Evolutionary conservation across 2,113 vertebrate genomes (phyloP).

Genomic region (Ascaphus truei): DNA sequence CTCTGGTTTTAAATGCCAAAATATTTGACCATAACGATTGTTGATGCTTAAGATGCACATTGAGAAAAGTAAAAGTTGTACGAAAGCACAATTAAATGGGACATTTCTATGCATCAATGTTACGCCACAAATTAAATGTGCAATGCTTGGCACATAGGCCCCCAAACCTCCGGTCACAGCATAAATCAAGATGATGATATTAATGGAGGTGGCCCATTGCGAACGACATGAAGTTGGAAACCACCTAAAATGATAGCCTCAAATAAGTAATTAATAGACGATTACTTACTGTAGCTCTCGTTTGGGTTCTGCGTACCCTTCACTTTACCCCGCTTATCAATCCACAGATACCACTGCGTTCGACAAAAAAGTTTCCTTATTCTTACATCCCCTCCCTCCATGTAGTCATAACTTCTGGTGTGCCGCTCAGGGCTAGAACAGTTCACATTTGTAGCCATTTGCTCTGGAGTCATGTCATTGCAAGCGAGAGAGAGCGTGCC

Average conservation of each 20-base stretch:
- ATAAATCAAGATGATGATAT: too few relatives aligned
- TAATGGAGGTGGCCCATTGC: too few relatives aligned
- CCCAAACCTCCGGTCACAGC: too few relatives aligned
- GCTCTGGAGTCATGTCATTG: constrained; percentile 91
- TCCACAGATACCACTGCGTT: constrained; percentile 95
- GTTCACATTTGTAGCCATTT: constrained; percentile 91
- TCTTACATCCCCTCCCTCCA: constrained; percentile 96
- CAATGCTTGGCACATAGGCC: too few relatives aligned
- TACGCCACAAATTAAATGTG: too few relatives aligned
- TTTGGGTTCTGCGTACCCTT: constrained; percentile 89
- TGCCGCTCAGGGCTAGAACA: constrained; percentile 93
- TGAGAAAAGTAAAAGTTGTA: too few relatives aligned
- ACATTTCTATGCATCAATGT: too few relatives aligned
- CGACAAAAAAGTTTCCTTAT: constrained; percentile 94
- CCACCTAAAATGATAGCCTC: neutral
- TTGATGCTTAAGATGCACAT: too few relatives aligned
- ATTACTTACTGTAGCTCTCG: constrained; percentile 93
- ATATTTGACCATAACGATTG: too few relatives aligned
- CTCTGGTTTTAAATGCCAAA: too few relatives aligned
- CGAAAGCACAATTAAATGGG: too few relatives aligned
- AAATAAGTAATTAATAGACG: constrained; percentile 34
- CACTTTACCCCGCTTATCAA: constrained; percentile 90
- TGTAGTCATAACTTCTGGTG: constrained; percentile 96
- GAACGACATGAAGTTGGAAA: neutral
- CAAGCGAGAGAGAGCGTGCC: constrained; percentile 84